phyloP scores from a whole-genome alignment of 2,888 invertebrate species.

The Geophilus truncorum region DNA sequence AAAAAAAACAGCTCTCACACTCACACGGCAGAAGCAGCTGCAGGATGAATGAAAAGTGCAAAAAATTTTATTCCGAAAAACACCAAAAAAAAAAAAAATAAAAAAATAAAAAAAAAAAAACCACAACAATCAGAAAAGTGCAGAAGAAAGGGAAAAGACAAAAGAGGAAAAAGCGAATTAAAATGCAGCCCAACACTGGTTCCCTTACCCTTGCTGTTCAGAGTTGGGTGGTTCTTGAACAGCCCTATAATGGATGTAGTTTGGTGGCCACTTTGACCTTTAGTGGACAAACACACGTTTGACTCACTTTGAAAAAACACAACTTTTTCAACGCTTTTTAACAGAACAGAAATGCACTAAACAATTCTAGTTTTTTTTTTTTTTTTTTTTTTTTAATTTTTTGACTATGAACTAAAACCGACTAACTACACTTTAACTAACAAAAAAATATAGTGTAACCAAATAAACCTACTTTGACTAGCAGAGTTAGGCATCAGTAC shows the following conservation, averaged over 20 bases:
- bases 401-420: too few relatives aligned
- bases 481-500: not conserved
- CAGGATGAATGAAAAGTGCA: not conserved
- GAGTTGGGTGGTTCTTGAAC: conserved; percentile 1
- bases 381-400: too few relatives aligned
- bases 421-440: not conserved
- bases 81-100: too few relatives aligned
- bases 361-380: not conserved
- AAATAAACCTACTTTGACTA: not conserved
- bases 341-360: not conserved
- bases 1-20: not conserved
- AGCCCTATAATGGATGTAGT: conserved; percentile 25
- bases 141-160: not conserved
- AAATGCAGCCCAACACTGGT: not conserved
- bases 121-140: not conserved
- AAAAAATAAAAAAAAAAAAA: too few relatives aligned
- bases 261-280: conserved; percentile 17
- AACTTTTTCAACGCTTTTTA: not conserved
- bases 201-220: not conserved
- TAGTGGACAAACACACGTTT: conserved; percentile 19
- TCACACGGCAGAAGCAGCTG: not conserved
- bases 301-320: not conserved
- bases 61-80: not conserved
- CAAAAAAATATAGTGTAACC: not conserved
- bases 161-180: not conserved